Base-by-base conservation (phyloP, 2,113 vertebrate genomes). In the Rhinolophus ferrumequinum region DNA sequence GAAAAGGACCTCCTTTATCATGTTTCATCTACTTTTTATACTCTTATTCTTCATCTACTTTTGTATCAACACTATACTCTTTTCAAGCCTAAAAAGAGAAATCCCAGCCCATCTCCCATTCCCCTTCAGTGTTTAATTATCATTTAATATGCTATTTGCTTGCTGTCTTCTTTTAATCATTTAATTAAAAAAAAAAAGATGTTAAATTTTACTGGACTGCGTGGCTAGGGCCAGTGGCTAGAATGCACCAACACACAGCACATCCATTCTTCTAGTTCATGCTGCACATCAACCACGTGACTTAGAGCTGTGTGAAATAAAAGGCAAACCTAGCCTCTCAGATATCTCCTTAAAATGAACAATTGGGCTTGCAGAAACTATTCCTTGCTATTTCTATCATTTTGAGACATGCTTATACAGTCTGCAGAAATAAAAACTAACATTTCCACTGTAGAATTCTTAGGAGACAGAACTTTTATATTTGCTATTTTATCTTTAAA, bases 221-320 rank as follows among this genome's bases (percentile, higher is more conserved):
- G 94, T 94, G 94, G 90, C 97, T 95, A 96, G 87, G 2, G 70
- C 54, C 67, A 79, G 90, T 58, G 62, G 12, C 54, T 89, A 95
- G 93, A 96, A 97, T 97, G 97, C 72, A 89, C 82, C 73, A 90
- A 83, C 52, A 85, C 73, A 98, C 94, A 96, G 96, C 94, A 96
- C 96, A 83, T 60, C 97, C 97, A 96, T 97, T 97, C 97, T 97
- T 97, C 93, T 89, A 35, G 52, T 22, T 89, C 77, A 79, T 58
- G 0, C 83, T 95, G 92, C 93, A 90, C 92, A n/a, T 28, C 77
- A 92, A 94, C 80, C 94, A 47, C 33, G 54, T 95, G 96, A 96
- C 88, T 67, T 0, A 1, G 0, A 38, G 56, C 38, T 93, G 44
- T 9, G 12, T 33, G 73, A 84, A 90, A 47, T 88, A 81, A 84